A percentile compares a stretch with the other conserved stretches of the same genome.
Evolutionary conservation across 2,113 vertebrate genomes (phyloP).

Genomic region (Bos taurus): ARS-UCD2.0 NC_037336.1:97641001-97641500

Average conservation of each 20-base stretch:
- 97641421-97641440: background rate
- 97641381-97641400: background rate
- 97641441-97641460: background rate
- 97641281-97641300: background rate
- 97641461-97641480: background rate
- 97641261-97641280: background rate
- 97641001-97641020: background rate
- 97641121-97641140: too few species aligned
- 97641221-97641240: background rate
- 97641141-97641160: background rate
- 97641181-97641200: background rate
- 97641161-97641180: background rate
- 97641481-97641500: rapidly evolving
- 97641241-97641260: background rate
- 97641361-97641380: background rate
- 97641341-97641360: background rate
- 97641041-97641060: background rate
- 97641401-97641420: background rate
- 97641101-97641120: background rate
- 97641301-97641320: background rate
- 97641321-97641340: background rate
- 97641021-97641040: background rate
- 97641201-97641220: background rate
- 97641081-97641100: background rate
- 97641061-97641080: background rate